Evolutionary conservation across 2,113 vertebrate species (phyloP).

Genomic region (Sinocyclocheilus grahami): DNA sequence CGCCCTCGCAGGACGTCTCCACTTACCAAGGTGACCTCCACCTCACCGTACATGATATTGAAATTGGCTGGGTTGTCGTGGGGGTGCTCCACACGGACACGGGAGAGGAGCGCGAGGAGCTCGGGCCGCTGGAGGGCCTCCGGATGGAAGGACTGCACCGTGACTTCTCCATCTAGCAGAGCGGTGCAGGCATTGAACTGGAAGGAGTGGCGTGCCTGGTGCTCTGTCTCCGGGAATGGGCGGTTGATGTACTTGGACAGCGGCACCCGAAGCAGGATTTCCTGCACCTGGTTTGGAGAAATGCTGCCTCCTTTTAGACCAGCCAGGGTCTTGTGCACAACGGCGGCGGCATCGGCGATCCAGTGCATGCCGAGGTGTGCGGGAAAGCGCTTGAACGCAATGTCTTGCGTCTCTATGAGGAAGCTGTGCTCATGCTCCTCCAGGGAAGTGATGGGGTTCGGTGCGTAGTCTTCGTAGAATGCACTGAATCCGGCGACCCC

Average conservation of each 20-base stretch:
- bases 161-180: constrained; percentile 83
- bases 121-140: constrained; percentile 73
- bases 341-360: constrained; percentile 83
- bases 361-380: constrained; percentile 92
- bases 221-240: constrained; percentile 84
- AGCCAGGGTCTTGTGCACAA: constrained; percentile 77
- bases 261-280: constrained; percentile 82
- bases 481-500: constrained; percentile 84
- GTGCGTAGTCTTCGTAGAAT: constrained; percentile 82
- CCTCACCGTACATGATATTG: constrained; percentile 81
- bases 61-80: constrained; percentile 81
- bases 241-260: constrained; percentile 88
- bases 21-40: constrained; percentile 76
- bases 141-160: constrained; percentile 75
- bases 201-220: constrained; percentile 88
- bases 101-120: constrained; percentile 76
- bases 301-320: constrained; percentile 65
- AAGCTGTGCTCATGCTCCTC: constrained; percentile 68
- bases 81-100: constrained; percentile 83
- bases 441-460: constrained; percentile 67
- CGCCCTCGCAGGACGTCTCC: constrained; percentile 79
- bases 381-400: constrained; percentile 87
- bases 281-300: constrained; percentile 71
- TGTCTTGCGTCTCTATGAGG: constrained; percentile 85
- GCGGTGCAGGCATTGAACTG: constrained; percentile 86